Base-by-base conservation (phyloP, 2,888 invertebrate species). In the Tinea trinotella region DNA sequence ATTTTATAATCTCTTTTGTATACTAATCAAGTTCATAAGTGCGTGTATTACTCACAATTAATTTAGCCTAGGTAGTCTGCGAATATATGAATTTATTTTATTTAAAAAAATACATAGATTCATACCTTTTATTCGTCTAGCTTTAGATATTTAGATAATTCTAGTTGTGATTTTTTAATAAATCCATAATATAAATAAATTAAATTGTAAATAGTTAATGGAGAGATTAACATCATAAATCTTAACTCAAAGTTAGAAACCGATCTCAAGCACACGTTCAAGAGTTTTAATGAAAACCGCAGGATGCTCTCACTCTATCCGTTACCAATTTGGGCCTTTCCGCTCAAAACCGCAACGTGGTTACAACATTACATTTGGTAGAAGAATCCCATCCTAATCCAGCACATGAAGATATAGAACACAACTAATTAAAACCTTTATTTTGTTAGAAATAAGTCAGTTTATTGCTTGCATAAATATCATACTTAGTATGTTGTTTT, bases 291-390 rank as follows among this genome's bases (percentile, higher is more conserved):
- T 40, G 40, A 15, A 40, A 30, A 40, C 40, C 40, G 15, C 40
- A 40, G 40, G 5, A 40, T 13, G 6, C 7, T 40, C 40, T 13
- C 40, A 40, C 40, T 40, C n/a, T 40, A 40, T 40, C 40, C 40
- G 40, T 40, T 40, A 12, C 15, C 40, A 40, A 40, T 40, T 40
- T 40, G 13, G 40, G 40, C 40, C 40, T 15, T 40, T 40, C 40
- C 40, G 40, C 40, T 7, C 10, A 15, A 40, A 40, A 40, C 40
- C 40, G 15, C 40, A 40, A 12, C 13, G 15, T 40, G 40, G 40
- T 40, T 40, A 15, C 40, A 15, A 40, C 15, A 40, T 40, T 40
- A 30, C 30, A 30, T 30, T 30, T 30, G 3, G 30, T 30, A 30
- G 4, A 2, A 2, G 4, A 30, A 2, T 30, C 30, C 30, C 7